phyloP scores from a whole-genome alignment of 2,113 vertebrate species.

The Pavo muticus region DNA sequence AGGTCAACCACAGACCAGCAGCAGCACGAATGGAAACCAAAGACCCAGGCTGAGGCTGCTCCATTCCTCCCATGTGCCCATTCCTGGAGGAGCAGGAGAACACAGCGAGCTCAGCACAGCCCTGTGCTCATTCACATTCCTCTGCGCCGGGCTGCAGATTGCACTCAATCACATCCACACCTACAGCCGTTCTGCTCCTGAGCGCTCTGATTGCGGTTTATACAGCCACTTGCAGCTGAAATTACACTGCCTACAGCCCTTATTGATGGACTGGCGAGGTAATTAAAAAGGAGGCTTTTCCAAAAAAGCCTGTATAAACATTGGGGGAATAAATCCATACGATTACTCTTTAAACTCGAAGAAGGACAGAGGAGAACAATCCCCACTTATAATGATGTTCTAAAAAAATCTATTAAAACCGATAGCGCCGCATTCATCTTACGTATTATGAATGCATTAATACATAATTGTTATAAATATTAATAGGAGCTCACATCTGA shows the following conservation, averaged over 20 bases:
- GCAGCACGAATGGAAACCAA: fast-evolving
- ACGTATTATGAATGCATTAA: slow-evolving; percentile 58
- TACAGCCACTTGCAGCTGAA: background rate
- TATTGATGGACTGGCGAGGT: slow-evolving; percentile 49
- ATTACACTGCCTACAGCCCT: background rate
- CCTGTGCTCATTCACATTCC: background rate
- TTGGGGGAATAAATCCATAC: slow-evolving; percentile 23
- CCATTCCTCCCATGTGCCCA: background rate
- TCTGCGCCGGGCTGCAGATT: fast-evolving
- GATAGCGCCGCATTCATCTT: slow-evolving; percentile 5
- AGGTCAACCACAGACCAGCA: background rate
- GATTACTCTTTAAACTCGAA: background rate
- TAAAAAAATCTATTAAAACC: slow-evolving; percentile 13
- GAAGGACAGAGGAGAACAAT: slow-evolving; percentile 32
- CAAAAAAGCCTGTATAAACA: slow-evolving; percentile 46
- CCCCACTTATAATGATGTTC: background rate
- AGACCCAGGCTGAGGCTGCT: background rate
- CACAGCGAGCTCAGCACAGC: too few relatives aligned
- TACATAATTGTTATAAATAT: slow-evolving; percentile 70
- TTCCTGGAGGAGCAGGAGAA: background rate
- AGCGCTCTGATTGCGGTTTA: background rate
- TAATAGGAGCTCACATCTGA: slow-evolving; percentile 53
- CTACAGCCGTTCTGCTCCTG: background rate
- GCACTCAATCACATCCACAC: background rate
- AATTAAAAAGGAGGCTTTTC: slow-evolving; percentile 48